These are phyloP conservation scores for Burhinus bistriatus DNA, from an alignment of 2,113 vertebrate species.

Conservation along the genomic window DNA sequence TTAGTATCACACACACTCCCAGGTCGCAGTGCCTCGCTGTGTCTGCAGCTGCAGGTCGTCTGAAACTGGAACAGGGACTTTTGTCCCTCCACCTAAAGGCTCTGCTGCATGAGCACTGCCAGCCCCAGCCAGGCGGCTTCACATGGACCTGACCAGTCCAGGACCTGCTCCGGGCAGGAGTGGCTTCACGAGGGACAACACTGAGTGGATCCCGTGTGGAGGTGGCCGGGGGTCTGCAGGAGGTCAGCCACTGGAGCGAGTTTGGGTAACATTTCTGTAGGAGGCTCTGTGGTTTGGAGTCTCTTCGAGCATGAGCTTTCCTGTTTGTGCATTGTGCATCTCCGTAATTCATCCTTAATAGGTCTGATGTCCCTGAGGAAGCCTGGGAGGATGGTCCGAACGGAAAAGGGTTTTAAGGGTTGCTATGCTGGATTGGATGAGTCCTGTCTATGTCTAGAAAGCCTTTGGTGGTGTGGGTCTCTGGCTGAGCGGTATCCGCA, in stretches of 20 bases:
- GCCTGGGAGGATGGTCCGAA: background rate
- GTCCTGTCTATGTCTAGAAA: background rate
- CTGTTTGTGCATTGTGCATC: background rate
- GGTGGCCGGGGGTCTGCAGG: background rate
- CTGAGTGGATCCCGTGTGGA: background rate
- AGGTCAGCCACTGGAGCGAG: fast-evolving
- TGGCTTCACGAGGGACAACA: background rate
- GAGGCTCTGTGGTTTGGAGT: background rate
- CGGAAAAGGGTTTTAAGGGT: background rate
- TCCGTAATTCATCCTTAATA: background rate
- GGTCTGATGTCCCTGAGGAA: background rate
- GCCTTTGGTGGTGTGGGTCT: background rate
- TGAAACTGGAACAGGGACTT: background rate
- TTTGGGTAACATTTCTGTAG: background rate
- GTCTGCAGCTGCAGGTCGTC: background rate
- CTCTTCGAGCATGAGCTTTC: background rate
- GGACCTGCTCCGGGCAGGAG: background rate
- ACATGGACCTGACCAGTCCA: background rate
- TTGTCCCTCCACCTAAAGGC: background rate
- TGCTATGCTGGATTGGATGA: background rate
- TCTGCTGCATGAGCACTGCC: background rate
- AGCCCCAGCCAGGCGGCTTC: fast-evolving
- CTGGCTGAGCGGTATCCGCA: background rate
- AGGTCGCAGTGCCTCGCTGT: background rate
- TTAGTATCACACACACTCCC: background rate